A percentile compares a stretch with the other conserved stretches of the same genome.
Evolutionary conservation across 1,140 invertebrate species (phyloP).

Genomic region (Philotrypesis tridentata): DNA sequence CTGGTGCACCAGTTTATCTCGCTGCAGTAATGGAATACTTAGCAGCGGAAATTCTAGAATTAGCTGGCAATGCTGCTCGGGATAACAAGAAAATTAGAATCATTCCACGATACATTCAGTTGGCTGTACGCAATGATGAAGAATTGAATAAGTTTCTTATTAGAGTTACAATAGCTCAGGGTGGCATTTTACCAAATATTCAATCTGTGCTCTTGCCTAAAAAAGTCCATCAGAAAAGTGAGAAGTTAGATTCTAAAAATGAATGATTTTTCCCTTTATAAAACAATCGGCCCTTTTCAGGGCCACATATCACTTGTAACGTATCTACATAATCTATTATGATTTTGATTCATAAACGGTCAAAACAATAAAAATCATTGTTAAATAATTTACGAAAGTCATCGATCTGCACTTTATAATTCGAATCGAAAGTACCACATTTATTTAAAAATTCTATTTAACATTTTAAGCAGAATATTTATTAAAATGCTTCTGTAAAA

Average conservation of each 20-base stretch:
- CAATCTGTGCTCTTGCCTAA: background rate
- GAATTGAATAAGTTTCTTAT: slow-evolving; percentile 82
- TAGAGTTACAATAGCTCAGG: slow-evolving; percentile 84
- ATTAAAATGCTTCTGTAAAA: no score
- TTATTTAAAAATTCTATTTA: no score
- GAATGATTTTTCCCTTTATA: no score
- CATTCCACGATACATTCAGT: background rate
- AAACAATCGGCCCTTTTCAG: slow-evolving; percentile 2
- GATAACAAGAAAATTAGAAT: slow-evolving; percentile 76
- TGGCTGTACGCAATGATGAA: slow-evolving; percentile 84
- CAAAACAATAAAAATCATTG: no score
- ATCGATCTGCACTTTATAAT: no score
- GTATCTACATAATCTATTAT: no score
- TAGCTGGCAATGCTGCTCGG: slow-evolving; percentile 64
- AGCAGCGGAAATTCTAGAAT: background rate
- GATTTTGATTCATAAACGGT: no score
- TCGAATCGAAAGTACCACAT: no score
- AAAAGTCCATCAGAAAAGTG: background rate
- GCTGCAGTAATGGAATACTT: slow-evolving; percentile 61
- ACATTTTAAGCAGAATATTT: no score
- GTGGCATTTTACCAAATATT: slow-evolving; percentile 73
- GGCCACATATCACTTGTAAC: no score
- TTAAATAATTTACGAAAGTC: no score
- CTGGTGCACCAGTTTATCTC: slow-evolving; percentile 76
- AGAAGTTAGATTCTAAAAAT: background rate